Base-by-base conservation (phyloP, 2,113 vertebrate species). In the Archilochus colubris region DNA sequence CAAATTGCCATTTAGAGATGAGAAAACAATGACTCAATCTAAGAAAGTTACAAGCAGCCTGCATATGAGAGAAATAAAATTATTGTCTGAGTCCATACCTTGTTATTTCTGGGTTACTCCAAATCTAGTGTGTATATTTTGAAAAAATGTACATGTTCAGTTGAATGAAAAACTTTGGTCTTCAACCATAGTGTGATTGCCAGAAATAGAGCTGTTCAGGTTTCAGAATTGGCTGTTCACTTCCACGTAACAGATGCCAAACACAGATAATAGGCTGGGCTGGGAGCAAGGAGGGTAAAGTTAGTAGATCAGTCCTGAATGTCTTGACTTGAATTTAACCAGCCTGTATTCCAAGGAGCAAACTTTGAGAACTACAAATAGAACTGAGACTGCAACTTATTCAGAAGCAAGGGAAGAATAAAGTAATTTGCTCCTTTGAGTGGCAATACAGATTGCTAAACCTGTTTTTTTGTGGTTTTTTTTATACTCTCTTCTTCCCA, bases 1-100 rank as follows among this genome's bases (percentile, higher is more conserved):
- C 78, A 96, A 81, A n/a, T 33, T 94, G 78, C 46, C 89, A 88
- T 53, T 85, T 82, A 69, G 70, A 92, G 67, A 88, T 59, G 78
- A 88, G 78, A 80, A 92, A 96, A 89, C 69, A 64, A 80, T 59
- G 78, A 84, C 66, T 93, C 58, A 69, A 72, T 80, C 22, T 58
- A 48, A 82, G 33, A 58, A 84, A 70, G 63, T 77, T 85, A 82
- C 31, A 67, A 74, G 51, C 54, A 19, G 10, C n/a, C 19, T 25
- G 11, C 15, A 25, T 50, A 40, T 13, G 30, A 68, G 9, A 85
- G 25, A 40, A 94, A 74, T 66, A 22, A 72, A 62, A 19, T 73
- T 82, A 50, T 69, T 33, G 25, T 51, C 70, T 87, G 59, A 36
- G 24, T 74, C 69, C 91, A 55, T 79, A 76, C 27, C 31, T 73